Conservation (phyloP, 2,113 vertebrate genomes). For the Limnothrissa miodon region DNA sequence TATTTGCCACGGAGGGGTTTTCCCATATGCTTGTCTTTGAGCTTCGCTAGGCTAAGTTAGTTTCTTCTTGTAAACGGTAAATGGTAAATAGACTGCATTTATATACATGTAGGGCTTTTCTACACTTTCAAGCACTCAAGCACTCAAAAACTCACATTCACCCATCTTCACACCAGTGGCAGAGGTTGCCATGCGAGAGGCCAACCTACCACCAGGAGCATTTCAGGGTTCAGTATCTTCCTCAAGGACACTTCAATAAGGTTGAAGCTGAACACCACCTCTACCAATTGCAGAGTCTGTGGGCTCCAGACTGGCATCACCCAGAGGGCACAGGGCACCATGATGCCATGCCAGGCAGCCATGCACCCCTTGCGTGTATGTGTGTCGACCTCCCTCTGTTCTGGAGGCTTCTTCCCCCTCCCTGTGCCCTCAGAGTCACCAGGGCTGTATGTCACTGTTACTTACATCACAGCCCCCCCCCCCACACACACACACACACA, state of each 20-base stretch:
- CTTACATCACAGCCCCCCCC: conserved; percentile 12
- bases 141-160: too few species aligned
- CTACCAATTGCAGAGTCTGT: neutral
- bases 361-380: neutral
- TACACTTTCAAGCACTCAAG: too few species aligned
- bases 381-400: neutral
- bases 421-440: neutral
- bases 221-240: too few species aligned
- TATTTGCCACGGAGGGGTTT: neutral
- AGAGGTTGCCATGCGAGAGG: too few species aligned
- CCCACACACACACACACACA: neutral
- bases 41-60: too few species aligned
- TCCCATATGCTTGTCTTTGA: neutral
- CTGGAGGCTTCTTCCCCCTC: neutral
- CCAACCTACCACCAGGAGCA: too few species aligned
- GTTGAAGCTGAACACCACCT: too few species aligned
- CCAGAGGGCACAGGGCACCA: neutral
- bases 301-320: neutral
- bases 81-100: too few species aligned
- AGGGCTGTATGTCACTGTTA: conserved; percentile 19
- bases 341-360: neutral
- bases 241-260: too few species aligned
- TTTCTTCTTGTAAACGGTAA: too few species aligned
- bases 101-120: too few species aligned
- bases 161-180: too few species aligned